These are phyloP conservation scores for Lasiurus cinereus DNA, from an alignment of 2,113 vertebrate species.

Conservation along the genomic window DNA sequence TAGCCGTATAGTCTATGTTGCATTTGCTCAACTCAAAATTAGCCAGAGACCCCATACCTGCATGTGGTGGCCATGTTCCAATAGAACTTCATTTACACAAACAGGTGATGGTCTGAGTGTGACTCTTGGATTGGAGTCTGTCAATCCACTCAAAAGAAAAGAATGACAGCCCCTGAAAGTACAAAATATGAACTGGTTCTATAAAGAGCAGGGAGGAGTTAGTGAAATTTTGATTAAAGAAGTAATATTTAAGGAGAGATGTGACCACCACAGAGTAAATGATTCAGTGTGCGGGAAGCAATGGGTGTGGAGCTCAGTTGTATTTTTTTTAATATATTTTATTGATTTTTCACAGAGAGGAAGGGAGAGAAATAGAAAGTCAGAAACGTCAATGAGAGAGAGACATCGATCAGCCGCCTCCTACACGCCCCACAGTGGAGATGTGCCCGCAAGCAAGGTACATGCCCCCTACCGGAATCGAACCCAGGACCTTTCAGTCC, in stretches of 20 bases:
- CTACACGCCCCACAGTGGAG: too few species aligned
- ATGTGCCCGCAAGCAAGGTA: too few species aligned
- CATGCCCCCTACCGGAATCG: too few species aligned
- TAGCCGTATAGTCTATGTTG: rapidly evolving
- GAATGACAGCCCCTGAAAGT: not conserved
- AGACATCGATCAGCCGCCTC: too few species aligned
- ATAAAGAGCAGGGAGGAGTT: not conserved
- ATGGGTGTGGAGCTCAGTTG: not conserved
- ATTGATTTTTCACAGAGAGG: too few species aligned
- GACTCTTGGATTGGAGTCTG: not conserved
- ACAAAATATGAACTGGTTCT: not conserved
- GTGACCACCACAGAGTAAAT: not conserved
- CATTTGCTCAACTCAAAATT: not conserved
- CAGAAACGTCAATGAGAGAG: too few species aligned
- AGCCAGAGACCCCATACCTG: too few species aligned
- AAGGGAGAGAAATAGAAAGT: too few species aligned
- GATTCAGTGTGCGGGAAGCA: not conserved
- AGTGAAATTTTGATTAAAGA: not conserved
- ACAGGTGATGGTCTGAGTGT: not conserved
- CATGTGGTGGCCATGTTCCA: not conserved
- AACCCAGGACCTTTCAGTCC: too few species aligned
- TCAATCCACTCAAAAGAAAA: not conserved
- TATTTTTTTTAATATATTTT: too few species aligned
- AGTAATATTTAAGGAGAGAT: not conserved
- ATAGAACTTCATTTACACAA: not conserved